Base-by-base conservation (phyloP, 2,113 vertebrate species). In the Dicaeum eximium region DNA sequence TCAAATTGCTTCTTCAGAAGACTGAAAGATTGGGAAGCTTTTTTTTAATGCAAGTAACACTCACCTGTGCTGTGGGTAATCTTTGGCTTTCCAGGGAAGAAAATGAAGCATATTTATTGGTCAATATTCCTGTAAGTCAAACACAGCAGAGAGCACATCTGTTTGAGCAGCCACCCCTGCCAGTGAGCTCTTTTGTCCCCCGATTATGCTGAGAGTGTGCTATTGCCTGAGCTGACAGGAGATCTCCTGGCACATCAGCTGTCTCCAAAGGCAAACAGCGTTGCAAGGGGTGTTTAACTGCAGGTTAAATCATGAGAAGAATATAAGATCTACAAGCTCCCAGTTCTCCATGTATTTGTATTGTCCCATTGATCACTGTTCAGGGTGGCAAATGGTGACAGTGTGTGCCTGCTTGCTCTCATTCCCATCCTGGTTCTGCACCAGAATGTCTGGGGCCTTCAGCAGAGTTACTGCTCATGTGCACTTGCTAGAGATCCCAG, bases 341-440 rank as follows among this genome's bases (percentile, higher is more conserved):
- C 1, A 2, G 30, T n/a, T 66, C 17, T 35, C 70, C 0, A 4
- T 83, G 40, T 38, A 12, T 73, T 92, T 78, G 17, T 23, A 22
- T 35, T 47, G 22, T 40, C 64, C 21, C 1, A 18, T 15, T 78
- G 65, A 67, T 78, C 0, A 7, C 53, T 88, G 30, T 19, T 66
- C 38, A 47, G 64, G 27, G 20, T 58, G 54, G 66, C 40, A 42
- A 71, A 75, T 2, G 28, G 35, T 31, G 72, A 35, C 53, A 77
- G 11, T 0, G 0, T 72, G 40, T 60, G 54, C 45, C 37, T 42
- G 44, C 47, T 66, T 1, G 0, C 22, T 75, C 27, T 42, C 47
- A 3, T 79, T 94, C 37, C 40, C 47, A 37, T 51, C 64, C 45
- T 54, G 37, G 22, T 83, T 78, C 56, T 67, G n/a, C 66, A 62